A percentile compares a stretch with the other conserved stretches of the same genome.
Conservation (phyloP, 1,140 invertebrate genomes). For the Conus ventricosus region DNA sequence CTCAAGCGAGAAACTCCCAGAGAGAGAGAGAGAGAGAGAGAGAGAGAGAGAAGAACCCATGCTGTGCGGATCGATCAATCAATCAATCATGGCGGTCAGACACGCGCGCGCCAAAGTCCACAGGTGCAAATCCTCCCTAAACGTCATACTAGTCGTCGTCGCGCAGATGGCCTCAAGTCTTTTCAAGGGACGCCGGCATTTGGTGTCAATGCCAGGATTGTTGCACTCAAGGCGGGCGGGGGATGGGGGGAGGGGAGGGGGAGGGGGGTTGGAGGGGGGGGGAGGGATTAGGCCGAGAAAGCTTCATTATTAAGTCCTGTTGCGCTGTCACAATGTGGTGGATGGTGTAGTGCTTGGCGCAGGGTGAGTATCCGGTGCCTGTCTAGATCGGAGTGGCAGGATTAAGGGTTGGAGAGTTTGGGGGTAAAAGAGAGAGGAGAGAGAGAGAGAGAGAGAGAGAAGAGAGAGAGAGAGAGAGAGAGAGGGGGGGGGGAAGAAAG, state of each 20-base stretch:
- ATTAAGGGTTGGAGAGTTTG: not conserved
- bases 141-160: not conserved
- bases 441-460: slow-evolving; percentile 5
- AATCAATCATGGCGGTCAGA: no score
- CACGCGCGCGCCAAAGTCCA: not conserved
- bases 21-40: not conserved
- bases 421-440: not conserved
- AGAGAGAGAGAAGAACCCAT: not conserved
- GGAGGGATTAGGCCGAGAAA: no score
- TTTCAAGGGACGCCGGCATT: no score
- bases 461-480: not conserved
- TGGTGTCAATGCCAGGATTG: no score
- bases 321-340: no score
- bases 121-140: not conserved
- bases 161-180: not conserved
- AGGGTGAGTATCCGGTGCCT: no score
- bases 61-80: not conserved
- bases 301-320: no score
- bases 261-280: no score
- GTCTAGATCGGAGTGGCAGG: not conserved
- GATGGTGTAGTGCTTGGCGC: no score
- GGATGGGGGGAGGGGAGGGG: no score
- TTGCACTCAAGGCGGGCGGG: no score
- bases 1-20: not conserved
- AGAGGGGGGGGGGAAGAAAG: not conserved